phyloP scores from a whole-genome alignment of 2,888 invertebrate species.

The Antheraea assamensis region DNA sequence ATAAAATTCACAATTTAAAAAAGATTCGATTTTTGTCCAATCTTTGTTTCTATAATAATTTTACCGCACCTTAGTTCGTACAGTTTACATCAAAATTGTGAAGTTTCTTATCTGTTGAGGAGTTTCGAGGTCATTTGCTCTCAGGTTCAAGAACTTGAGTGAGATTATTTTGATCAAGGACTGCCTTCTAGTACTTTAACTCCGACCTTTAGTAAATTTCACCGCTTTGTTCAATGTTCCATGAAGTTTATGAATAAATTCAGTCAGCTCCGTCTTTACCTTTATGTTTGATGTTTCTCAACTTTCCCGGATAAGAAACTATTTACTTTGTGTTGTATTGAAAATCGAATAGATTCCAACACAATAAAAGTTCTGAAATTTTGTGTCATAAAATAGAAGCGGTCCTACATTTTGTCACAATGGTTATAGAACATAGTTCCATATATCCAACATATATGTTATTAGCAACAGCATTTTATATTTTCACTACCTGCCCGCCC shows the following conservation, averaged over 20 bases:
- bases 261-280: slow-evolving; percentile 10
- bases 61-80: slow-evolving; percentile 43
- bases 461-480: too few species aligned
- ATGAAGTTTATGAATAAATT: slow-evolving; percentile 26
- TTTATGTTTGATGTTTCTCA: slow-evolving; percentile 19
- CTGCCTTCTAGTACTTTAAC: slow-evolving; percentile 30
- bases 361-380: not conserved
- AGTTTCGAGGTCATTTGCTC: slow-evolving; percentile 44
- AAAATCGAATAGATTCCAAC: not conserved
- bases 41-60: slow-evolving; percentile 40
- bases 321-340: slow-evolving; percentile 8
- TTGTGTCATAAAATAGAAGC: not conserved
- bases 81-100: slow-evolving; percentile 36
- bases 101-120: slow-evolving; percentile 51
- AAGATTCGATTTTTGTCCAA: slow-evolving; percentile 22
- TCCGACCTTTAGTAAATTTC: slow-evolving; percentile 33
- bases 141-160: slow-evolving; percentile 38
- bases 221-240: slow-evolving; percentile 35
- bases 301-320: slow-evolving; percentile 15
- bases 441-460: too few species aligned
- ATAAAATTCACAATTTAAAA: too few species aligned
- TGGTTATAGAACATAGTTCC: not conserved
- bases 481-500: too few species aligned
- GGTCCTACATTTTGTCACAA: not conserved
- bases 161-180: slow-evolving; percentile 40